Base-by-base conservation (phyloP, 2,113 vertebrate genomes). In the Hirundichthys speculiger region DNA sequence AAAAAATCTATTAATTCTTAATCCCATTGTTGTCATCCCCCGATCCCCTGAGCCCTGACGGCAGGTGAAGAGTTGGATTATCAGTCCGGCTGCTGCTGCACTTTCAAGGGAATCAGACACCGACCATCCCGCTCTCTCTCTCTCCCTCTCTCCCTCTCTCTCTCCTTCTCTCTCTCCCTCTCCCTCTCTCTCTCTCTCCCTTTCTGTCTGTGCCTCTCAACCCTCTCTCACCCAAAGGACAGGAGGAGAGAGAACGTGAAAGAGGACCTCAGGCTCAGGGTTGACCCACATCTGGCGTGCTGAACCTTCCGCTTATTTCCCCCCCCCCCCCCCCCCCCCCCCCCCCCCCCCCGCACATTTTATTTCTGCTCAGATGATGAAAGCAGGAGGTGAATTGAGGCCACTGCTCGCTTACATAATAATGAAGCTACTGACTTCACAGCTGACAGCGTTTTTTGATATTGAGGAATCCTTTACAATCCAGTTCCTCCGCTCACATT, bases 1-100 rank as follows among this genome's bases (percentile, higher is more conserved):
- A 27, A 61, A 54, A 72, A 66, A 27, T 42, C 52, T 73, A 58
- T 80, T 82, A 92, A 89, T 77, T 86, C 77, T 51, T 77, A 90
- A 88, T 90, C 88, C 83, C 45, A 58, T 86, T 79, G 68, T 89
- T 74, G 71, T 80, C 84, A 89, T 86, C 82, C 76, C n/a, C n/a
- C 39, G 83, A 59, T 81, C 77, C 73, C 61, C 73, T 64, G 77
- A 81, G 83, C 66, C 10, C 56, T 10, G 48, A 27, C 34, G 49
- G 57, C 22, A 59, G 77, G 80, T 89, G 73, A 80, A 62, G 69
- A 75, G 77, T 57, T 78, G 78, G 81, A 90, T 88, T 87, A 91
- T 74, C 74, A 54, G 59, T 65, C 77, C 42, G 47, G 58, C 86
- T 78, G 79, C 63, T 25, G 42, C 71, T 69, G 75, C 74, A 73